Evolutionary conservation across 2,888 invertebrate genomes (phyloP), one percentile per base, ranked within the genome.

Genomic region (Cryptocephalus primarius): DNA sequence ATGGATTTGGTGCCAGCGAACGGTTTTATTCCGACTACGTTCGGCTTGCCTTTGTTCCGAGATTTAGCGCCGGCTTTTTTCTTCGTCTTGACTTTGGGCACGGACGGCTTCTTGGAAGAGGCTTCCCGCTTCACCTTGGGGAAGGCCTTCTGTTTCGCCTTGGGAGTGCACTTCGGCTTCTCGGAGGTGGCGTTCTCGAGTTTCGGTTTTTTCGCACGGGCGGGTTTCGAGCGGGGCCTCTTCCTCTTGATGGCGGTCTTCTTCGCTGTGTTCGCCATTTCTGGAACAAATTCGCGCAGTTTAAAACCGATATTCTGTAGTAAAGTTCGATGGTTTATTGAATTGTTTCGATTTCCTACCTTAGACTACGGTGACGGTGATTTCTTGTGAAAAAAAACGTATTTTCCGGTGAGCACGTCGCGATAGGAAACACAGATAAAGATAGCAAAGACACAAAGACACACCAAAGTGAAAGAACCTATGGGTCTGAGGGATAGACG

Each of bases 191-290:
- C 13, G 33, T 22, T 40, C 39, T 46, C 32, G 3, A 45, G 6
- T 47, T 56, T 55, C 2, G 43, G 40, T 42, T 58, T 58, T 46
- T 58, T 58, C 34, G 52, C 52, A 32, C 53, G 52, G 14, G 43
- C 46, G 36, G 50, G 42, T 40, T 50, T 54, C n/a, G 40, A 50
- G 12, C 33, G 40, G 22, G 49, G 13, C 39, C 49, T 53, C 48
- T 54, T 52, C 33, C 52, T 53, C 40, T 58, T 58, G 6, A 44
- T 49, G 42, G 52, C 52, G 32, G 51, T 52, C 43, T 55, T 55
- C 32, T 42, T 41, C 42, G 52, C 53, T 33, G 53, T 51, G 42
- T 56, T 52, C 34, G 51, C 48, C 56, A 56, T 56, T 42, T 40
- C 36, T 43, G 39, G 10, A 39, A 31, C 11, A 32, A 31, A 44